Evolutionary conservation across 2,888 invertebrate genomes (phyloP).

Genomic region (Sepioteuthis lessoniana): DNA sequence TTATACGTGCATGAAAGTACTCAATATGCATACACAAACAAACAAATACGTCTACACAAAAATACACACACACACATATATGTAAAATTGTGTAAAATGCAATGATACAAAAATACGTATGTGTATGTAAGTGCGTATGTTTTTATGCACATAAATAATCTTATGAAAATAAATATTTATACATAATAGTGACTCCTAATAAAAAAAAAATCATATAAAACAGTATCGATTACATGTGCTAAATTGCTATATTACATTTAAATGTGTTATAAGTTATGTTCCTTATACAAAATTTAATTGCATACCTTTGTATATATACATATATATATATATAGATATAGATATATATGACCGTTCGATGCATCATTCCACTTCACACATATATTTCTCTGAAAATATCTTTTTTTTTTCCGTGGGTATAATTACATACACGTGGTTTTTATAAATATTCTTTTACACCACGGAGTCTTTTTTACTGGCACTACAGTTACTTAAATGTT

Average conservation of each 20-base stretch:
- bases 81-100: too few relatives aligned
- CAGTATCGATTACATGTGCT: neutral
- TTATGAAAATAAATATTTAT: neutral
- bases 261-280: neutral
- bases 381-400: neutral
- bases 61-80: too few relatives aligned
- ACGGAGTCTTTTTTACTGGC: neutral
- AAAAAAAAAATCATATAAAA: neutral
- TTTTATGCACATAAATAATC: neutral
- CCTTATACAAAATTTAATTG: conserved; percentile 1
- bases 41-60: too few relatives aligned
- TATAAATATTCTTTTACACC: conserved; percentile 10
- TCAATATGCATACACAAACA: too few relatives aligned
- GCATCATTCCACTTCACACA: neutral
- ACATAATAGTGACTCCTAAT: neutral
- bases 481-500: neutral
- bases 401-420: neutral
- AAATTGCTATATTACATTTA: neutral
- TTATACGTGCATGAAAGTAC: too few relatives aligned
- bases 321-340: too few relatives aligned
- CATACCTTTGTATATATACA: neutral
- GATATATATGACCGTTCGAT: neutral
- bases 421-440: neutral
- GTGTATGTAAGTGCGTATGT: neutral
- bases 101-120: neutral